A percentile compares a stretch with the other conserved stretches of the same genome.
Conservation (phyloP, 2,113 vertebrate genomes). For the Equus przewalskii region DNA sequence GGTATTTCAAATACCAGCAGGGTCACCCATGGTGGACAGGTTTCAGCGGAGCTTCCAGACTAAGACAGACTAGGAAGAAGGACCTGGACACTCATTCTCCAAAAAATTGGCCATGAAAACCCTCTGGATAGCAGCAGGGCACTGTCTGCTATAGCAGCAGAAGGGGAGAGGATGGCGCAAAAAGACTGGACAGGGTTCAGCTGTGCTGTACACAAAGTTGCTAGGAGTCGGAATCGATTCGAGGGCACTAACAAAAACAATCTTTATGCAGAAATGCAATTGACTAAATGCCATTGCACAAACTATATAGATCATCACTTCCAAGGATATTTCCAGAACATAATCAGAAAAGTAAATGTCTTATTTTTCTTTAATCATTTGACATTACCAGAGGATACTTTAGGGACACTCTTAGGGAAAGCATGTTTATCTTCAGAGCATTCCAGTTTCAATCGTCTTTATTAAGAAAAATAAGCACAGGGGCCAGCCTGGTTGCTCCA, state of each 20-base stretch:
- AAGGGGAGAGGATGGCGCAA: too few species aligned
- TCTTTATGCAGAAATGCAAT: not conserved
- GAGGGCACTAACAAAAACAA: not conserved
- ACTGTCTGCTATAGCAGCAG: too few species aligned
- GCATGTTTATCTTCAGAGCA: not conserved
- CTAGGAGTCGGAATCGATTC: too few species aligned
- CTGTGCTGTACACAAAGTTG: too few species aligned
- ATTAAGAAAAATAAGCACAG: constrained; percentile 1
- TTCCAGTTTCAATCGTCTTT: not conserved
- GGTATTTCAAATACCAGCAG: too few species aligned
- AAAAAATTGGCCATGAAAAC: too few species aligned
- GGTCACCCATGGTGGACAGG: too few species aligned
- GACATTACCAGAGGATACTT: not conserved
- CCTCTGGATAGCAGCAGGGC: too few species aligned
- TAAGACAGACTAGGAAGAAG: too few species aligned
- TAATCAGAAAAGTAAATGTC: not conserved
- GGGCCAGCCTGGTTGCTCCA: not conserved
- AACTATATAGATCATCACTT: not conserved
- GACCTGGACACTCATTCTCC: too few species aligned
- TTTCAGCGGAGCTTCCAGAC: too few species aligned
- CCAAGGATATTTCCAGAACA: not conserved
- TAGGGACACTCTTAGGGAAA: not conserved
- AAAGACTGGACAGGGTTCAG: too few species aligned
- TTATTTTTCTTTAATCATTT: constrained; percentile 32
- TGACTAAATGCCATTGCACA: not conserved